Base-by-base conservation (phyloP, 2,797 vertebrate species). In the Acanthurus lineatus region DNA sequence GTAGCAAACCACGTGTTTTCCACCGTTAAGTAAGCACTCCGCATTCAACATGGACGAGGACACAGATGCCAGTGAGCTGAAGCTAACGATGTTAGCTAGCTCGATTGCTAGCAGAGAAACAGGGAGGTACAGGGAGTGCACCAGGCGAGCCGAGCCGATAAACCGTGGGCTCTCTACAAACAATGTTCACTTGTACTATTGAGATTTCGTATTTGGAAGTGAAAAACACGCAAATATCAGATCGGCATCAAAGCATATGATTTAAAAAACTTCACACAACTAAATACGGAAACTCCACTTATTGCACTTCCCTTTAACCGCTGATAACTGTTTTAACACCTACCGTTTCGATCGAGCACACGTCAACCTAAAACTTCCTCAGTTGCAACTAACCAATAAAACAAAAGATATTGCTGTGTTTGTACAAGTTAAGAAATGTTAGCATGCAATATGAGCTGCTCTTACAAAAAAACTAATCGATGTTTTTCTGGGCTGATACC, bases 1-100 rank as follows among this genome's bases (percentile, higher is more conserved):
- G 89, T 77, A 69, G 76, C 79, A 75, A 89, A 87, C 87, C 91
- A 91, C 91, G 92, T 94, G 93, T 84, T 92, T 83, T 76, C 61
- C 66, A 75, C 45, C 47, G 83, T 88, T 79, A 73, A 82, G 86
- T 57, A 70, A 85, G 74, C 80, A 61, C 79, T 72, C 77, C 32
- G 22, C 53, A 53, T 77, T 62, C 90, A 91, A 91, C 88, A 93
- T 91, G 91, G 92, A 90, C 82, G 88, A 47, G 51, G 38, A 40
- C 20, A 20, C 20, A 63, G 8, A 3, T 4, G 67, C 15, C 53
- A 32, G n/a, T 12, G 72, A 51, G 73, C 77, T 70, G 63, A 22
- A 14, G 88, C 88, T 91, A 88, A 44, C 82, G 45, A 14, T 1
- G 73, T 11, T 73, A 78, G 81, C 84, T 83, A 77, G 77, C 86